phyloP scores from a whole-genome alignment of 1,140 invertebrate genomes.

The Mylabris phalerata region DNA sequence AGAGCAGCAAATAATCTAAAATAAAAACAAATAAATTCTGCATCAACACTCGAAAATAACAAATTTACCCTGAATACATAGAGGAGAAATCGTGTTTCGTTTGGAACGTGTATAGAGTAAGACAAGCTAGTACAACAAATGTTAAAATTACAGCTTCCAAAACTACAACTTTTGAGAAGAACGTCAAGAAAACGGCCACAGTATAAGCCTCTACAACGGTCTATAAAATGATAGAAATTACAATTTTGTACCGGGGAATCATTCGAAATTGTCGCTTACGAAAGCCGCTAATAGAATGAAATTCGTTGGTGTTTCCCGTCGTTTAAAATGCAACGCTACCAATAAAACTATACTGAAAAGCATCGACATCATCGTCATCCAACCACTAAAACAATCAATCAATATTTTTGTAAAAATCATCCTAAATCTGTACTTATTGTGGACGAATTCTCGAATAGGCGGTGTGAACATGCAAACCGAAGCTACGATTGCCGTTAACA shows the following conservation, averaged over 20 bases:
- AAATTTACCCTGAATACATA: slow-evolving; percentile 62
- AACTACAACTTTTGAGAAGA: slow-evolving; percentile 63
- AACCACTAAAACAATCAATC: slow-evolving; percentile 49
- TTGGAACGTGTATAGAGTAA: slow-evolving; percentile 75
- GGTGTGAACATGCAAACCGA: slow-evolving; percentile 56
- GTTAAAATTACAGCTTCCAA: slow-evolving; percentile 71
- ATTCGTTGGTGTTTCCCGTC: slow-evolving; percentile 59
- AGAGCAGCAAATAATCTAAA: slow-evolving; percentile 65
- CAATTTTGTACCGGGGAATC: background rate
- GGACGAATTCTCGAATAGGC: slow-evolving; percentile 59
- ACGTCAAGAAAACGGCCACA: slow-evolving; percentile 67
- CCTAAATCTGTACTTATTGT: slow-evolving; percentile 49
- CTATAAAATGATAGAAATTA: slow-evolving; percentile 45
- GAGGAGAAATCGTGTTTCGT: slow-evolving; percentile 75
- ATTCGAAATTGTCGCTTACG: slow-evolving; percentile 49
- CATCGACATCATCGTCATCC: slow-evolving; percentile 51
- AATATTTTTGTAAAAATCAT: background rate
- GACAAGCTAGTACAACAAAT: slow-evolving; percentile 57
- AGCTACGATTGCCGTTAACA: slow-evolving; percentile 62
- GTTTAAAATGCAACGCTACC: slow-evolving; percentile 55
- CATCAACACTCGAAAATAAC: background rate
- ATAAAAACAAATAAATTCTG: slow-evolving; percentile 26
- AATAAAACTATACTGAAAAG: slow-evolving; percentile 55
- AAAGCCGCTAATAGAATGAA: slow-evolving; percentile 59
- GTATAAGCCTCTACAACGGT: slow-evolving; percentile 66